Evolutionary conservation across 1,140 invertebrate species (phyloP), one percentile per base, ranked within the genome.

Genomic region (Zaprionus camerounensis): DNA sequence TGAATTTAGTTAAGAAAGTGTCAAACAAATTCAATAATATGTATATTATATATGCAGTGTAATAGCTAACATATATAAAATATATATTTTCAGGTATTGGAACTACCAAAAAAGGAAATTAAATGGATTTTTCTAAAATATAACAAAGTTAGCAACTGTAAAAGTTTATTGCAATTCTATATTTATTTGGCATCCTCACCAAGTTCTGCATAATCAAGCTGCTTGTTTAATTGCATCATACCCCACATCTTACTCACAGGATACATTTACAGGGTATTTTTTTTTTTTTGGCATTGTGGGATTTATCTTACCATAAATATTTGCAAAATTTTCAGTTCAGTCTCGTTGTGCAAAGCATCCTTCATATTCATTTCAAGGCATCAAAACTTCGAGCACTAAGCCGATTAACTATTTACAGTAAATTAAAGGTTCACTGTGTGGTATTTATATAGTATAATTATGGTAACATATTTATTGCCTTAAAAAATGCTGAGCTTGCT

Each of bases 221-320:
- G 36, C 36, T 41, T 41, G 1, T 41, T 0, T 0, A 49, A 17
- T 3, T 49, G 9, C 17, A 49, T 49, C 38, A 41, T 15, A n/a
- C 9, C 3, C 11, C 6, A 34, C 41, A 34, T 7, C 5, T 15
- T 20, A 3, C 24, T 6, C 0, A 31, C 31, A 11, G 9, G 31
- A 0, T 34, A 34, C 0, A 46, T 46, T 46, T 20, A 49, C 24
- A 62, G 59, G 26, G 41, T 62, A 49, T 62, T 24, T 24, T 7
- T 62, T 24, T 24, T 7, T 41, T n/a, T 28, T 20, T 20, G 28
- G n/a, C 41, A 62, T 28, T 62, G 9, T 6, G 28, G 24, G 24
- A 28, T 49, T 49, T 49, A 46, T 46, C 9, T 31, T 62, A 22
- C 3, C 59, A 31, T 62, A 62, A 62, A 62, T 62, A 34, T 62